Evolutionary conservation across 2,888 invertebrate genomes (phyloP), one percentile per base, ranked within the genome.

Genomic region (Augochlorella aurata): DNA sequence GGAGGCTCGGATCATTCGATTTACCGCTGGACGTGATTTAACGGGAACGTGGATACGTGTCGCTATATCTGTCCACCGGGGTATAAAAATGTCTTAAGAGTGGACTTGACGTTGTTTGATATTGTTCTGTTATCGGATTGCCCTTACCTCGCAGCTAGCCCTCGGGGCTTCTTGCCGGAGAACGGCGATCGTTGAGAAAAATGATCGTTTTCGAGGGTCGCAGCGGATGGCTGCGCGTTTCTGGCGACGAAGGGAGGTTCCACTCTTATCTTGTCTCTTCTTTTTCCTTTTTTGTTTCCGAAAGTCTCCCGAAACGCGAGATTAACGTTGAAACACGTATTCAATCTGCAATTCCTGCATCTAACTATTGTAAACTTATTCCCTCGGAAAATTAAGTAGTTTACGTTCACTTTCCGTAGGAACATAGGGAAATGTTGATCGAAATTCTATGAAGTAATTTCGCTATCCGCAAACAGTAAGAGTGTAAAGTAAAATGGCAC

Each of bases 1-100:
- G 61, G 49, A 63, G 38, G 38, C 24, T n/a, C 24, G 21, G 24
- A 72, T 72, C 29, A 72, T 63, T 72, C 72, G 61, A 61, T 72
- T 72, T 49, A 29, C 44, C 61, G 47, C 14, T n/a, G 50, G 21
- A 65, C 38, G 65, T 52, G 73, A 65, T 52, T 65, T 65, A 65
- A 9, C 49, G 38, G 21, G 5, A 44, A 50, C 49, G 38, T 12
- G 18, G 21, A 18, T 21, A 29, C 14, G 63, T 50, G 14, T 73
- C 65, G 50, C 10, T n/a, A 12, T 18, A 44, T 44, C 7, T 24
- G 50, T 65, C 38, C 9, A 38, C 5, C 21, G 3, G 8, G 10
- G 29, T 63, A 16, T 61, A 63, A 47, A 49, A 63, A 63, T 61
- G n/a, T 61, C 49, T 63, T 63, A 38, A 49, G 58, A 49, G 45